Base-by-base conservation (phyloP, 1,140 invertebrate genomes). In the Cherax destructor region DNA sequence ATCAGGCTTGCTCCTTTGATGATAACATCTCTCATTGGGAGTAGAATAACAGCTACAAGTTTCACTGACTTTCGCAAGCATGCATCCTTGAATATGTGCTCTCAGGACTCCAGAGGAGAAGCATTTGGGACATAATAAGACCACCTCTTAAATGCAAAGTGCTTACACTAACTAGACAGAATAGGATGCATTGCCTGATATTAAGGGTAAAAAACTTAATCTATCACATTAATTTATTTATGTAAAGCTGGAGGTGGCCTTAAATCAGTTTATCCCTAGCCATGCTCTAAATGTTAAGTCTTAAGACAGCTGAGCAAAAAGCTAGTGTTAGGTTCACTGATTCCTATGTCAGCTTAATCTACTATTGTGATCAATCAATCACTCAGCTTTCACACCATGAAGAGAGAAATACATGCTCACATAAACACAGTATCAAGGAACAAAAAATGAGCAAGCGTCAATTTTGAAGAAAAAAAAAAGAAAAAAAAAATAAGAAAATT, bases 251-350 rank as follows among this genome's bases (percentile, higher is more conserved):
- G 88, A 91, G 83, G 88, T 91, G 88, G 88, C 76, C 88, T 91
- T 91, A 78, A 91, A 21, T 85, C 83, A 77, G 83, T 85, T 84
- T 76, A 91, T 85, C 88, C 88, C 88, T 91, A 83, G 88, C 88
- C 88, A 91, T 91, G 88, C 88, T 85, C 83, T 65, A 91, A 78
- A 56, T 91, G 88, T 91, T 91, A 91, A 91, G 88, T 83, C 83
- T 91, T 91, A 41, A 91, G 74, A 85, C 87, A 89, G 87, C 87
- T 91, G 88, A 91, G 88, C 88, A 91, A 91, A 91, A 91, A 91
- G 81, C 88, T 91, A 91, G 83, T 91, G 76, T 85, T 65, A 91
- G 77, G 56, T 90, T 91, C 88, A 91, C 88, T 91, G 88, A 91
- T 85, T 81, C 88, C 88, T 91, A 91, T 50, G 88, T 91, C 88